Conservation (phyloP, 2,797 vertebrate genomes). For the Margarornis squamiger region DNA sequence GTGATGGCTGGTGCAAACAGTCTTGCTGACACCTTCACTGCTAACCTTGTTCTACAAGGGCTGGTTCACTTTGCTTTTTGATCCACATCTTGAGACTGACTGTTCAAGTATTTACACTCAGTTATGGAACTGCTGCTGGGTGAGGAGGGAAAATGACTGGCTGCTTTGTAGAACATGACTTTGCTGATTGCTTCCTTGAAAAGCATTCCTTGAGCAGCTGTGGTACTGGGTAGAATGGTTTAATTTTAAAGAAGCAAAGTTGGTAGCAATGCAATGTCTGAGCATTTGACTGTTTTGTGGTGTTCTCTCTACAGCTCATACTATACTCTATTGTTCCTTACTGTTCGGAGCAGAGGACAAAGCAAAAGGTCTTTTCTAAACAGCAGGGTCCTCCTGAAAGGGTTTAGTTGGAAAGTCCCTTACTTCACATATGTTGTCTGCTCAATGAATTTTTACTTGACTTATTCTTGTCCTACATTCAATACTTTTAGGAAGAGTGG, state of each 20-base stretch:
- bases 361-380: background rate
- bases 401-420: background rate
- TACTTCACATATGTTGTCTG: fast-evolving
- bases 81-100: background rate
- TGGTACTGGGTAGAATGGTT: background rate
- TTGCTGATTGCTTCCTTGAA: background rate
- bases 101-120: background rate
- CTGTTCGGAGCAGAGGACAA: background rate
- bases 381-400: background rate
- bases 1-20: background rate
- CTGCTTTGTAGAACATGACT: fast-evolving
- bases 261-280: background rate
- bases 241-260: background rate
- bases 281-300: background rate
- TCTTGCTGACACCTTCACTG: background rate
- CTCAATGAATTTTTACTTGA: background rate
- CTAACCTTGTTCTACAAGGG: background rate
- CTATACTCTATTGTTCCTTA: background rate
- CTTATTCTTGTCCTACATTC: background rate
- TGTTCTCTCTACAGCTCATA: background rate
- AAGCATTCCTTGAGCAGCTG: background rate
- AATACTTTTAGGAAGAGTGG: background rate
- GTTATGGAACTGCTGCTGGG: background rate
- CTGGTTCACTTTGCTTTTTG: background rate
- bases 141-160: background rate